These are phyloP conservation scores for Brachionus paranguensis DNA, from an alignment of 1,140 invertebrate species.

Conservation along the genomic window DNA sequence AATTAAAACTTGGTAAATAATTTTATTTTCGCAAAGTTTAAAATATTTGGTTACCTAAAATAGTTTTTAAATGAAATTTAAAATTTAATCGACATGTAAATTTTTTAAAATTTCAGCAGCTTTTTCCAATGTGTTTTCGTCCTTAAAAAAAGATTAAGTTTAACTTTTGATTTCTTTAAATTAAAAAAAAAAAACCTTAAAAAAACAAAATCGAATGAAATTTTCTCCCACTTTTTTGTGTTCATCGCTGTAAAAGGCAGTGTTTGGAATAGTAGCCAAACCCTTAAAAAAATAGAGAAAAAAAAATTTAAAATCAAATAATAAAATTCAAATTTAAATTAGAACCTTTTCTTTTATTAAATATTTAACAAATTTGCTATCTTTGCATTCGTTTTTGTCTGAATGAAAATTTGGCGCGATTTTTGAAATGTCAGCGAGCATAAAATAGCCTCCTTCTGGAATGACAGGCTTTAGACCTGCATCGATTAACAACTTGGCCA, in stretches of 20 bases:
- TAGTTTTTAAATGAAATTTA: neutral
- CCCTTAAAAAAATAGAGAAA: conserved; percentile 71
- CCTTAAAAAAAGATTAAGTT: neutral
- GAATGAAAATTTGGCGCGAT: conserved; percentile 41
- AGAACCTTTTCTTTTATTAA: conserved; percentile 46
- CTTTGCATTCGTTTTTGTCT: conserved; percentile 7
- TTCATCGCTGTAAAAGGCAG: conserved; percentile 77
- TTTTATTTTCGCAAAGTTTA: neutral
- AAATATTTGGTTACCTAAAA: neutral
- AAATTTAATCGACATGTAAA: conserved; percentile 25
- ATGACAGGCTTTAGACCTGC: conserved; percentile 82
- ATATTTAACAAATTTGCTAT: conserved; percentile 39
- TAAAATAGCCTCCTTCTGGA: conserved; percentile 93
- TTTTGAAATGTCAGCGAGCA: conserved; percentile 78
- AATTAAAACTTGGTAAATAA: neutral
- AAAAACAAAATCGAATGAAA: conserved; percentile 81
- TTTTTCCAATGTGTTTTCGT: conserved; percentile 42
- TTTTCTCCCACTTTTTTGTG: conserved; percentile 80
- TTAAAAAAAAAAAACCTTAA: conserved; percentile 62
- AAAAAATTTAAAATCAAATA: conserved; percentile 81
- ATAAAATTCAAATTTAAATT: neutral
- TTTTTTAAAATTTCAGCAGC: conserved; percentile 42
- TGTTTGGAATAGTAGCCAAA: conserved; percentile 83
- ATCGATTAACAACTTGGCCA: conserved; percentile 69
- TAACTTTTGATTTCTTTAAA: neutral